These are phyloP conservation scores for Chelmon rostratus DNA, from an alignment of 2,797 vertebrate genomes.

Conservation along the genomic window DNA sequence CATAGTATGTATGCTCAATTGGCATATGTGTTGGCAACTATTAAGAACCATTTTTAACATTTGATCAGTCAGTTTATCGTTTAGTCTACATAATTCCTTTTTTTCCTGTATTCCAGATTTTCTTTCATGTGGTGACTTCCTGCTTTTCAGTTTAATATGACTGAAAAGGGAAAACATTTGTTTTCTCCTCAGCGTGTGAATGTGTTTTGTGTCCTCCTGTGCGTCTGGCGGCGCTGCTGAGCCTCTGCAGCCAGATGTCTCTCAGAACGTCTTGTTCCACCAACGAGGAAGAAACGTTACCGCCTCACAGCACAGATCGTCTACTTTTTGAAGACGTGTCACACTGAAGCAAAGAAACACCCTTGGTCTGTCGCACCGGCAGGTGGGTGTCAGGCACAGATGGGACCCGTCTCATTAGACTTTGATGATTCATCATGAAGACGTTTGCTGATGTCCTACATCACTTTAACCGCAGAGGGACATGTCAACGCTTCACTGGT, in stretches of 20 bases:
- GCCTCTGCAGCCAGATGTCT: neutral
- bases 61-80: no score
- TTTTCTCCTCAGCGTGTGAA: no score
- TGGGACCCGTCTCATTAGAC: neutral
- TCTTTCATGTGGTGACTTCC: no score
- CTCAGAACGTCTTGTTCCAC: constrained; percentile 31
- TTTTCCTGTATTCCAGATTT: no score
- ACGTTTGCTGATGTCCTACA: neutral
- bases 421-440: neutral
- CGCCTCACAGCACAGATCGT: constrained; percentile 19
- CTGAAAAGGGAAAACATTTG: no score
- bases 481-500: no score
- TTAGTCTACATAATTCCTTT: no score
- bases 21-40: no score
- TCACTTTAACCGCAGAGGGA: no score
- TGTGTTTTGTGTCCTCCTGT: neutral
- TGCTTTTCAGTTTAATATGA: no score
- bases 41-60: no score
- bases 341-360: neutral
- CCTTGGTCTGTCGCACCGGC: neutral
- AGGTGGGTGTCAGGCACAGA: neutral
- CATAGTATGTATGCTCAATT: no score
- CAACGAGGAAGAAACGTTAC: constrained; percentile 36
- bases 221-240: neutral
- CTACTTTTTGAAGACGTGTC: neutral